These are phyloP conservation scores for Eupeodes luniger DNA, from an alignment of 2,888 invertebrate species.

Conservation along the genomic window DNA sequence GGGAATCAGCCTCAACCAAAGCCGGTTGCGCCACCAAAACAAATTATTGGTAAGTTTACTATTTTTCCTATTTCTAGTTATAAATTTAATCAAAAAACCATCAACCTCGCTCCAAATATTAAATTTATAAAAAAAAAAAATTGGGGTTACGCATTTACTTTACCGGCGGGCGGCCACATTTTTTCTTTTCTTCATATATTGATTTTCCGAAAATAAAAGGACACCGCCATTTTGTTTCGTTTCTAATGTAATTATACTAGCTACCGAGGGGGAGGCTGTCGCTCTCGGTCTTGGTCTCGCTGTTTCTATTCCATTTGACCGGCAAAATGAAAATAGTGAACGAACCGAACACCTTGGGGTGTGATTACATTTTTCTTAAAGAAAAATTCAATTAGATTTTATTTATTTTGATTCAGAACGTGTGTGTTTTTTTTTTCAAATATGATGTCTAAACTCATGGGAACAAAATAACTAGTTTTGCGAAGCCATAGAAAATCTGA, in stretches of 20 bases:
- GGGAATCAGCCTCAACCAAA: constrained; percentile 80
- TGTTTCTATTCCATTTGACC: constrained; percentile 48
- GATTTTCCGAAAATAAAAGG: constrained; percentile 80
- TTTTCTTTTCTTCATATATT: constrained; percentile 77
- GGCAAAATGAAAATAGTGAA: constrained; percentile 68
- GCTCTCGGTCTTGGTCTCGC: too few species aligned
- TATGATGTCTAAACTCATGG: too few species aligned
- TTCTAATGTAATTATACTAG: constrained; percentile 62
- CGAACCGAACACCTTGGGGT: constrained; percentile 65
- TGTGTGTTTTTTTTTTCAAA: too few species aligned
- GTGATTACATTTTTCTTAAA: constrained; percentile 45
- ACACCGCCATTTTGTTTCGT: constrained; percentile 82
- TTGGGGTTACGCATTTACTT: constrained; percentile 61
- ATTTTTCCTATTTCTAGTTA: not conserved
- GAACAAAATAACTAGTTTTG: too few species aligned
- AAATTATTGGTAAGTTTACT: constrained; percentile 90
- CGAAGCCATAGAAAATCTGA: too few species aligned
- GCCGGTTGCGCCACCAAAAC: constrained; percentile 87
- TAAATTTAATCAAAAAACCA: not conserved
- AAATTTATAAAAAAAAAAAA: not conserved
- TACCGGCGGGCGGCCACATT: constrained; percentile 77
- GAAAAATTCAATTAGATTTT: not conserved
- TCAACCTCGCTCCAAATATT: not conserved
- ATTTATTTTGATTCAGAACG: too few species aligned
- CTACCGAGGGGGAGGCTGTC: constrained; percentile 30